Evolutionary conservation across 2,888 invertebrate species (phyloP).

Genomic region (Dolomedes plantarius): DNA sequence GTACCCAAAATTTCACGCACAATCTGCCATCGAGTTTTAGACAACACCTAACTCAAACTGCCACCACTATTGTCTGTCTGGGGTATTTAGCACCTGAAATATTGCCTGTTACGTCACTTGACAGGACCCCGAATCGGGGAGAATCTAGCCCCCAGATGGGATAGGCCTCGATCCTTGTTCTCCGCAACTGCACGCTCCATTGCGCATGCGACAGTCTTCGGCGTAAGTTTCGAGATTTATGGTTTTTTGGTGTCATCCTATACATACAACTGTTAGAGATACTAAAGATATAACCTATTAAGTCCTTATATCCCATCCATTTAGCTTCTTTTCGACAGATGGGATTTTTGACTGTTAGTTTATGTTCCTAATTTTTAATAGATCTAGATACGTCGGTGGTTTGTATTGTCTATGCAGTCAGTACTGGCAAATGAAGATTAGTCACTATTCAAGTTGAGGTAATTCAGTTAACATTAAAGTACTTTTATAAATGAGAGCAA

Average conservation of each 20-base stretch:
- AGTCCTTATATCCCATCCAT: no score
- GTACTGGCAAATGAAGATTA: no score
- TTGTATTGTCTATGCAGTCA: no score
- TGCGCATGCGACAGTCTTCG: conserved; percentile 28
- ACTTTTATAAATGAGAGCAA: no score
- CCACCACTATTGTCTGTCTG: conserved; percentile 32
- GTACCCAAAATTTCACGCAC: conserved; percentile 59
- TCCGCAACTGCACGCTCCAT: conserved; percentile 5
- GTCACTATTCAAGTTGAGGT: no score
- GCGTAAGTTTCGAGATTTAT: conserved; percentile 44
- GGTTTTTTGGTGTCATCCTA: conserved; percentile 10
- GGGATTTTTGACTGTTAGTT: no score
- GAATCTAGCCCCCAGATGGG: conserved; percentile 39
- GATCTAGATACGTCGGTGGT: no score
- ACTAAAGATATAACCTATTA: no score
- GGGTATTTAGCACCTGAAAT: conserved; percentile 56
- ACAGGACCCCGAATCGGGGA: conserved; percentile 27
- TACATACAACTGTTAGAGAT: no score
- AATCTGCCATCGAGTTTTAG: conserved; percentile 30
- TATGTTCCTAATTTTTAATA: no score
- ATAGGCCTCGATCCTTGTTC: conserved; percentile 1
- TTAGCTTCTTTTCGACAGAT: no score
- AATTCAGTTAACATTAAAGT: no score
- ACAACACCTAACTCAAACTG: not conserved
- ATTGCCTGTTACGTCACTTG: conserved; percentile 58